These are phyloP conservation scores for Aleiodes sp. DNA, from an alignment of 1,140 invertebrate genomes.

Conservation along the genomic window DNA sequence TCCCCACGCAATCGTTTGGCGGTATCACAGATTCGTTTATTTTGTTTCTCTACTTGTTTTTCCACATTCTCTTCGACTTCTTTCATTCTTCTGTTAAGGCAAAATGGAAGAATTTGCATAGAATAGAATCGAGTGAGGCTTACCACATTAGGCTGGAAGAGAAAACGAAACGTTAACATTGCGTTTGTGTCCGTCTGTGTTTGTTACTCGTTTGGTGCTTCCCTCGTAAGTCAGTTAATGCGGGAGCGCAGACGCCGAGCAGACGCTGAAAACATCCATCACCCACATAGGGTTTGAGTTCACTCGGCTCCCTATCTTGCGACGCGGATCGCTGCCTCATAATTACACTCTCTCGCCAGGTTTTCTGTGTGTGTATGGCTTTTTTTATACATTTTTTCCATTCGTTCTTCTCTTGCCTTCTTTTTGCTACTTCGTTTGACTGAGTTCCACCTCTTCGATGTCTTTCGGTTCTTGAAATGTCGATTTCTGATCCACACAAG, in stretches of 20 bases:
- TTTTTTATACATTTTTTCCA: slow-evolving; percentile 27
- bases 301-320: slow-evolving; percentile 57
- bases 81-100: slow-evolving; percentile 51
- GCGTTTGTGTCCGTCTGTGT: slow-evolving; percentile 39
- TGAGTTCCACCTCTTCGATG: slow-evolving; percentile 18
- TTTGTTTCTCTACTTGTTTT: not conserved
- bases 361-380: slow-evolving; percentile 7
- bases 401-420: slow-evolving; percentile 24
- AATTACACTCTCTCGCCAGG: slow-evolving; percentile 61
- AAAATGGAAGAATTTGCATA: slow-evolving; percentile 62
- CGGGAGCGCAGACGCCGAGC: slow-evolving; percentile 61
- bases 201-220: slow-evolving; percentile 40
- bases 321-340: slow-evolving; percentile 63
- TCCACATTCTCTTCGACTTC: not conserved
- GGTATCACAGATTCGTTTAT: slow-evolving; percentile 9
- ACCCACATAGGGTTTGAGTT: slow-evolving; percentile 43
- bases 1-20: not conserved
- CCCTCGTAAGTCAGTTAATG: slow-evolving; percentile 60
- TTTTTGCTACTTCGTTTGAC: slow-evolving; percentile 21
- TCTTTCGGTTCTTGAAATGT: not conserved
- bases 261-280: slow-evolving; percentile 68
- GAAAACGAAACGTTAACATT: slow-evolving; percentile 41
- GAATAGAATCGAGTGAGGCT: slow-evolving; percentile 56
- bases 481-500: slow-evolving; percentile 11
- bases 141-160: slow-evolving; percentile 51